Base-by-base conservation (phyloP, 2,888 invertebrate genomes). In the Acholoe squamosa region DNA sequence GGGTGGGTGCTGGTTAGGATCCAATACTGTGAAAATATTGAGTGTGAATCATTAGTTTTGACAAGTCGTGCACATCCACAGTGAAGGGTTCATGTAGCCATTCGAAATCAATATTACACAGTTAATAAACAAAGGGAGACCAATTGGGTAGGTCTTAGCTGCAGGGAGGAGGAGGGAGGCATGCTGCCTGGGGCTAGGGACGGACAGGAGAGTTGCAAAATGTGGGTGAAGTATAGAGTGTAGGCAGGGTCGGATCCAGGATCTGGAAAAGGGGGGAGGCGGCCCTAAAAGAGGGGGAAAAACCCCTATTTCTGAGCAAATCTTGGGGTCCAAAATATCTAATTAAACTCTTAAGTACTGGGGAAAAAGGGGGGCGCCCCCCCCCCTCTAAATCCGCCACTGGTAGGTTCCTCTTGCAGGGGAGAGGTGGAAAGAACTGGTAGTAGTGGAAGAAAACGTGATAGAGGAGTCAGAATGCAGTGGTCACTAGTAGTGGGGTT, bases 31-130 rank as follows among this genome's bases (percentile, higher is more conserved):
- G 61, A 19, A n/a, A 14, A 61, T 61, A 61, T 61, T 61, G n/a
- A 28, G 71, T 28, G 71, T 71, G 28, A 25, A 71, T 71, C 71
- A 71, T 71, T 71, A 25, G 71, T 71, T 71, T 71, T 71, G 71
- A 71, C 71, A 71, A 28, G 71, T 28, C 71, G 25, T 25, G 31
- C 28, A 28, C 14, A 16, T 7, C 14, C 3, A 28, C 5, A 19
- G 71, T 0, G 25, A 25, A 71, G 16, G 25, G 71, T 71, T 71
- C 71, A 28, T 25, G 28, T 7, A 25, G 71, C 25, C 31, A 71
- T 71, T 5, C 28, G 31, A 71, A 71, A 71, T 71, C 71, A 71
- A 71, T 71, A 28, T 0, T n/a, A 5, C 19, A 7, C 28, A 28
- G 71, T 71, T 28, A 28, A 71, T 71, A 28, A 5, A 71, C 71